Percentiles rank a stretch among this genome's conserved stretches.
Conservation (phyloP, 1,140 invertebrate species). For the Lysiphlebus fabarum region DNA sequence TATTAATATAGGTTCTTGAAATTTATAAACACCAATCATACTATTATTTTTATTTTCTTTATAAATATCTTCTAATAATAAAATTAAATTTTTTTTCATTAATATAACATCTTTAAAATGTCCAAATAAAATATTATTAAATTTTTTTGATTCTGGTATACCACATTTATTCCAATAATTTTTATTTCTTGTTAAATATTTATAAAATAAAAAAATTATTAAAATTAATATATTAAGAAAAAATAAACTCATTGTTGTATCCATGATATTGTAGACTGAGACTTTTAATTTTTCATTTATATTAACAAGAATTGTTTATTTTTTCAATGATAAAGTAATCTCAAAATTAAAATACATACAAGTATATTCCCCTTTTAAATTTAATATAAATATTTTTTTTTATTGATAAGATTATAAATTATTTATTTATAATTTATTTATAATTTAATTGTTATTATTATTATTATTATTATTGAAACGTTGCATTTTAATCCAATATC, state of each 20-base stretch:
- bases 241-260: not conserved
- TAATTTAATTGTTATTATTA: not conserved
- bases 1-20: constrained; percentile 31
- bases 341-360: too few species aligned
- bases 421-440: not conserved
- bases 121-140: constrained; percentile 31
- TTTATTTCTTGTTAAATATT: constrained; percentile 7
- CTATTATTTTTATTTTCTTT: constrained; percentile 19
- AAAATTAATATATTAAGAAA: not conserved
- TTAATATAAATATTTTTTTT: too few species aligned
- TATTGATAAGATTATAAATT: not conserved
- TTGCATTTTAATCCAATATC: constrained; percentile 11
- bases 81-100: constrained; percentile 13
- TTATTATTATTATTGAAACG: not conserved
- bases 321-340: too few species aligned
- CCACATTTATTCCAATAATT: constrained; percentile 51
- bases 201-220: not conserved
- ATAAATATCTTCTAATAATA: constrained; percentile 28
- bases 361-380: too few species aligned
- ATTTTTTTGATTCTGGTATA: constrained; percentile 41
- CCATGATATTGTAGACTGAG: not conserved
- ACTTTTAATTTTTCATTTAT: too few species aligned
- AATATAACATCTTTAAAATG: constrained; percentile 29
- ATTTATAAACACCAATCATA: constrained; percentile 36
- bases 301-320: too few species aligned